These are phyloP conservation scores for Melanaphis sacchari DNA, from an alignment of 1,140 invertebrate species.

Conservation along the genomic window DNA sequence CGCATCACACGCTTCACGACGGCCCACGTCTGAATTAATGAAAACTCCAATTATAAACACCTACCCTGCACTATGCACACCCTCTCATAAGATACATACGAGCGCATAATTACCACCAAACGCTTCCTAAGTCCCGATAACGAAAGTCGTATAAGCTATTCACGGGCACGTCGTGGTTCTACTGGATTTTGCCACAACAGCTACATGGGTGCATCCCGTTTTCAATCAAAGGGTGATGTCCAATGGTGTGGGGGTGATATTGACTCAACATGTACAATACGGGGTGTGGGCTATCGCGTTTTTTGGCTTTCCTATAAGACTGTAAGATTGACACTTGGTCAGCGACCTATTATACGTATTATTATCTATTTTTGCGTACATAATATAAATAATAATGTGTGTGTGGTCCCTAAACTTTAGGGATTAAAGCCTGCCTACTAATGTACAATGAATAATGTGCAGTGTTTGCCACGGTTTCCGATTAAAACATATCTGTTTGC, in stretches of 20 bases:
- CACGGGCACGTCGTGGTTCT: background rate
- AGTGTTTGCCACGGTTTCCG: background rate
- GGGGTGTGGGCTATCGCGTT: no score
- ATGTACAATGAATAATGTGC: background rate
- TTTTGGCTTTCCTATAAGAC: background rate
- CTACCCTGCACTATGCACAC: background rate
- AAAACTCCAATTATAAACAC: conserved; percentile 22
- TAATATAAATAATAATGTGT: background rate
- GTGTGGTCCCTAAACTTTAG: no score
- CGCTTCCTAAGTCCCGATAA: background rate
- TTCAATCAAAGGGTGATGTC: background rate
- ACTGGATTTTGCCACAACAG: background rate
- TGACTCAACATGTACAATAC: background rate
- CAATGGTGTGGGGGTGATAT: background rate
- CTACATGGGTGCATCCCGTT: background rate
- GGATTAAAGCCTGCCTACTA: no score
- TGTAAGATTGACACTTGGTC: background rate
- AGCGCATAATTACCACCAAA: background rate
- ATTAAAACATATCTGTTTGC: background rate
- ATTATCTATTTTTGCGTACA: background rate
- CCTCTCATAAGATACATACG: background rate
- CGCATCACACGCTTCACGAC: background rate
- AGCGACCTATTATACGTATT: background rate
- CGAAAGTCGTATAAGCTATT: conserved; percentile 30
- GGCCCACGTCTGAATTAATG: background rate